Evolutionary conservation across 2,797 vertebrate species (phyloP), one percentile per base, ranked within the genome.

Genomic region (Smutsia temminckii): DNA sequence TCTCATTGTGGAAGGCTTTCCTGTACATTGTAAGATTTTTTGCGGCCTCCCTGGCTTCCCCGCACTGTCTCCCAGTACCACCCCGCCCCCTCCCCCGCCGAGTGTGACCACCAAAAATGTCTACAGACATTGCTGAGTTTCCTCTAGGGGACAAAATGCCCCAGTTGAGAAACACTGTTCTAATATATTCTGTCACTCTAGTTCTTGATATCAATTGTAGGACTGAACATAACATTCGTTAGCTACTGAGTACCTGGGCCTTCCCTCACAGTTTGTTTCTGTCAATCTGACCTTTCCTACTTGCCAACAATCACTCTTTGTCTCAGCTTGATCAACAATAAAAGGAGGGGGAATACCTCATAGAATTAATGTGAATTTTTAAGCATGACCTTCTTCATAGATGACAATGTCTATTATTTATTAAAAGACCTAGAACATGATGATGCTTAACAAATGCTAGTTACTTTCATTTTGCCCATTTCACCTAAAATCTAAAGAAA

Each of bases 201-300:
- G 84, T 72, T 66, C 61, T 40, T 69, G 55, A 57, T 84, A 51
- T 87, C 94, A 42, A 8, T 21, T 18, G 5, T 32, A 83, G 8
- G 91, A 51, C 29, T 0, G 12, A 94, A n/a, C 13, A 89, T 59
- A 86, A 74, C 51, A 7, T 92, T 78, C 53, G n/a, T 68, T 49
- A 69, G 29, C 29, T 80, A 29, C 16, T 3, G 63, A 51, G n/a
- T 17, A 66, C 29, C 12, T 23, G 40, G 64, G 11, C 42, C 32
- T 85, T 86, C 23, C 59, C 71, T 85, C 49, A 25, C 16, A 2
- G n/a, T 27, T 11, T 83, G 77, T 79, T 68, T 68, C 69, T 83
- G 78, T 90, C 92, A 34, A 21, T 59, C 68, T 85, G 93, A 90
- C 77, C 87, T 95, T 94, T 92, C 27, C 23, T 6, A 34, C 2